Percentiles rank a stretch among this genome's conserved stretches.
Conservation (phyloP, 1,140 invertebrate species). For the Diabrotica undecimpunctata region DNA sequence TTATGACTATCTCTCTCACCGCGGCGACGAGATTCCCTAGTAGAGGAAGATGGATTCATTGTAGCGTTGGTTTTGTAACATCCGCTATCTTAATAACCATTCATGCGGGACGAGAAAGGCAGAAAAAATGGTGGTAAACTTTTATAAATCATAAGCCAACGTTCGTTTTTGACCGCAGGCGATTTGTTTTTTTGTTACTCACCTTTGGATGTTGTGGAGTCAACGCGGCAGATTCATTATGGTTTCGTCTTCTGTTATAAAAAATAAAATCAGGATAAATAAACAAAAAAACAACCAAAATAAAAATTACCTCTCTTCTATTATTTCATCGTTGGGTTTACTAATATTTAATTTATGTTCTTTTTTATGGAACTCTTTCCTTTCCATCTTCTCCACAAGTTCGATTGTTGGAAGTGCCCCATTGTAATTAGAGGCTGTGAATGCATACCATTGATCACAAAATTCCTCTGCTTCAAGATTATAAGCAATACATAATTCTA, state of each 20-base stretch:
- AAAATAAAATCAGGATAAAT: conserved; percentile 11
- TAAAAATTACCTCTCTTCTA: conserved; percentile 5
- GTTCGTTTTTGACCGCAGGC: conserved; percentile 22
- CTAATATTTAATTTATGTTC: conserved; percentile 28
- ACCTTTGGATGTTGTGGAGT: conserved; percentile 18
- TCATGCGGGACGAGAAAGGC: conserved; percentile 33
- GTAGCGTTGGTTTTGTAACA: no score
- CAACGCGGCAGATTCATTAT: conserved; percentile 8
- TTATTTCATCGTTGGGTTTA: not conserved
- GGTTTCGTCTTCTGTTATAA: conserved; percentile 9
- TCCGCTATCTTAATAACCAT: conserved; percentile 13
- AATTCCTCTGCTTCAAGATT: conserved; percentile 59
- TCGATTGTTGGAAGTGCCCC: conserved; percentile 55
- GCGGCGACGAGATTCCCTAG: conserved; percentile 3
- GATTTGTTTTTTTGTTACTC: conserved; percentile 19
- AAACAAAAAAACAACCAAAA: conserved; percentile 8
- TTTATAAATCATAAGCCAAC: conserved; percentile 26
- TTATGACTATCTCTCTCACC: conserved; percentile 18
- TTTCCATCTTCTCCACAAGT: conserved; percentile 56
- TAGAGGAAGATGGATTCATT: conserved; percentile 7
- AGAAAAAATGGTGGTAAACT: conserved; percentile 40
- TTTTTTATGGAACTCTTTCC: conserved; percentile 57
- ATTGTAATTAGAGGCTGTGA: conserved; percentile 57
- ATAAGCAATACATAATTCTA: conserved; percentile 57
- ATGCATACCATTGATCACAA: conserved; percentile 65